Evolutionary conservation across 2,797 vertebrate genomes (phyloP).

Genomic region (Hemibagrus guttatus): DNA sequence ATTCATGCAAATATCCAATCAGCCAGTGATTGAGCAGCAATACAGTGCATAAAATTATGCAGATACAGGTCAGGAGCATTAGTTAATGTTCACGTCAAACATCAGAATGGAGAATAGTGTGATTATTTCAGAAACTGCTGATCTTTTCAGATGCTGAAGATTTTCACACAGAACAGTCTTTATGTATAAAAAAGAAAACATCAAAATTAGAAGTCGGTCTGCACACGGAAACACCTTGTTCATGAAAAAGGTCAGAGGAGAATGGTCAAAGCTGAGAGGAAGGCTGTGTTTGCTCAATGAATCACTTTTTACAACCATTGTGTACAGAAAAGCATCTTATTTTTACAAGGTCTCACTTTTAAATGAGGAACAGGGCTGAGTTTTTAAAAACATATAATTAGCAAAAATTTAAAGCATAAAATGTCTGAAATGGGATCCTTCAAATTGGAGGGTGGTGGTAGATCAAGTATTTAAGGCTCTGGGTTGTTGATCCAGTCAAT

Average conservation of each 20-base stretch:
- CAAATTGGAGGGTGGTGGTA: no score
- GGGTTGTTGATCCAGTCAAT: neutral
- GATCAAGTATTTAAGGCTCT: no score
- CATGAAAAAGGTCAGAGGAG: neutral
- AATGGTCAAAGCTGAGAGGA: no score
- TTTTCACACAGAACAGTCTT: no score
- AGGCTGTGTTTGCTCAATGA: neutral
- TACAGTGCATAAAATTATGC: neutral
- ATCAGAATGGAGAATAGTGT: neutral
- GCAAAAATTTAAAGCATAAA: no score
- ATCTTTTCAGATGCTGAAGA: no score
- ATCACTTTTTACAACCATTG: neutral
- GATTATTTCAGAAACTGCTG: no score
- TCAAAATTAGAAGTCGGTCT: neutral
- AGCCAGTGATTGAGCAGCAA: neutral
- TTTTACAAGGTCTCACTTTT: no score
- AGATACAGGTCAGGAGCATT: neutral
- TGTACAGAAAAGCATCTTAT: neutral
- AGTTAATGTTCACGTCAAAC: neutral
- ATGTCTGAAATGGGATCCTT: no score
- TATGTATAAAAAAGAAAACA: no score
- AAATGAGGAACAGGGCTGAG: no score
- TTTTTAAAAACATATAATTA: no score
- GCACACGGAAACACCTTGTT: neutral
- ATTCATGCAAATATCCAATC: constrained; percentile 7